Evolutionary conservation across 2,797 vertebrate genomes (phyloP).

Genomic region (Amphiprion clarkii): DNA sequence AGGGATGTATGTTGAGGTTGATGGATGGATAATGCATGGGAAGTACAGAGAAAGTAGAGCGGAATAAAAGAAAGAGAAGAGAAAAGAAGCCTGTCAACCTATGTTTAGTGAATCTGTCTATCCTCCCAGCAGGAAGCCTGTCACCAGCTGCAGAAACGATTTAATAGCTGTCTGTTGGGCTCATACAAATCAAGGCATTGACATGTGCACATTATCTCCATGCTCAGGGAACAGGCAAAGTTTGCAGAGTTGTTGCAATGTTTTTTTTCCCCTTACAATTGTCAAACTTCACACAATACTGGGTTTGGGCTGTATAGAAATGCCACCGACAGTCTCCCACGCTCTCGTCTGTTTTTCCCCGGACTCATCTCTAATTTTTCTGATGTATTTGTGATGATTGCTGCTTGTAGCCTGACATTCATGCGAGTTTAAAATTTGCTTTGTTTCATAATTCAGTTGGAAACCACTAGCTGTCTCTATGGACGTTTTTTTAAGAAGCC

Average conservation of each 20-base stretch:
- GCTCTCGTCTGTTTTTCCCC: slow-evolving; percentile 19
- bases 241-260: slow-evolving; percentile 60
- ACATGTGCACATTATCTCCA: slow-evolving; percentile 82
- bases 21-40: slow-evolving; percentile 83
- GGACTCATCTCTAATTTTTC: slow-evolving; percentile 41
- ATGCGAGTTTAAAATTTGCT: slow-evolving; percentile 38
- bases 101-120: slow-evolving; percentile 85
- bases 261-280: slow-evolving; percentile 45
- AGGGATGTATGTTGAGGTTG: slow-evolving; percentile 77
- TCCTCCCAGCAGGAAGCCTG: slow-evolving; percentile 82
- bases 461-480: slow-evolving; percentile 20
- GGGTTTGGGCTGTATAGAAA: slow-evolving; percentile 47
- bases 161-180: slow-evolving; percentile 83
- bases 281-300: slow-evolving; percentile 71
- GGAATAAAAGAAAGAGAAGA: slow-evolving; percentile 80
- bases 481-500: background rate
- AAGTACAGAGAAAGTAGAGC: slow-evolving; percentile 84
- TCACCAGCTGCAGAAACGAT: slow-evolving; percentile 82
- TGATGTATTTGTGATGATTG: slow-evolving; percentile 57
- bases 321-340: slow-evolving; percentile 27
- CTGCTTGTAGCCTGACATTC: slow-evolving; percentile 34
- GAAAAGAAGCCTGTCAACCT: slow-evolving; percentile 86
- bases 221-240: slow-evolving; percentile 66
- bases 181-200: slow-evolving; percentile 84
- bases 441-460: slow-evolving; percentile 44